Evolutionary conservation across 2,888 invertebrate species (phyloP).

Genomic region (Seira ritae): DNA sequence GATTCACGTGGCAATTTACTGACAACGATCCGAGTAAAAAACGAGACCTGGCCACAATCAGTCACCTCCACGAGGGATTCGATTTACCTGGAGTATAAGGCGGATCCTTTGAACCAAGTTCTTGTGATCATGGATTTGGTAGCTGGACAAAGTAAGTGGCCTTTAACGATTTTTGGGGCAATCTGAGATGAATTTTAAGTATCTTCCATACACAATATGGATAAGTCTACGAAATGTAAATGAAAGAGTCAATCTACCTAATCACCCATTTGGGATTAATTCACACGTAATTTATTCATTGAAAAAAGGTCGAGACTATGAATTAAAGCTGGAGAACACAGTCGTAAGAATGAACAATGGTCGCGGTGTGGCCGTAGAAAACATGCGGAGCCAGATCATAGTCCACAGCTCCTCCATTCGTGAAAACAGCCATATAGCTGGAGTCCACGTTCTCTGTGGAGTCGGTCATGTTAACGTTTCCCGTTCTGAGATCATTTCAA

Average conservation of each 20-base stretch:
- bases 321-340: constrained; percentile 90
- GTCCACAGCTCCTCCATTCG: constrained; percentile 89
- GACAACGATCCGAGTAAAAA: constrained; percentile 84
- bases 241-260: too few species aligned
- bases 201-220: too few species aligned
- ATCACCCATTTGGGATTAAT: neutral
- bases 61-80: constrained; percentile 88
- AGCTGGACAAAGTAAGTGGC: constrained; percentile 81
- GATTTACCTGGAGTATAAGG: constrained; percentile 87
- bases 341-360: constrained; percentile 93
- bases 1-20: constrained; percentile 84
- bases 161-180: constrained; percentile 1
- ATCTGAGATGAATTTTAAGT: too few species aligned
- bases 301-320: constrained; percentile 82
- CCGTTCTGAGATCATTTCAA: constrained; percentile 90
- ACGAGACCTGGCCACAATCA: constrained; percentile 92
- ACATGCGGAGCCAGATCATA: constrained; percentile 91
- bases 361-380: constrained; percentile 95
- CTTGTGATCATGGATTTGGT: constrained; percentile 87
- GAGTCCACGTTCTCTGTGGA: constrained; percentile 91
- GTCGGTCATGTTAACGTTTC: constrained; percentile 97
- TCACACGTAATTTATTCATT: neutral
- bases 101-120: constrained; percentile 84
- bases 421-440: constrained; percentile 92
- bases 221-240: too few species aligned